Evolutionary conservation across 2,113 vertebrate species (phyloP).

Genomic region (Steatornis caripensis): DNA sequence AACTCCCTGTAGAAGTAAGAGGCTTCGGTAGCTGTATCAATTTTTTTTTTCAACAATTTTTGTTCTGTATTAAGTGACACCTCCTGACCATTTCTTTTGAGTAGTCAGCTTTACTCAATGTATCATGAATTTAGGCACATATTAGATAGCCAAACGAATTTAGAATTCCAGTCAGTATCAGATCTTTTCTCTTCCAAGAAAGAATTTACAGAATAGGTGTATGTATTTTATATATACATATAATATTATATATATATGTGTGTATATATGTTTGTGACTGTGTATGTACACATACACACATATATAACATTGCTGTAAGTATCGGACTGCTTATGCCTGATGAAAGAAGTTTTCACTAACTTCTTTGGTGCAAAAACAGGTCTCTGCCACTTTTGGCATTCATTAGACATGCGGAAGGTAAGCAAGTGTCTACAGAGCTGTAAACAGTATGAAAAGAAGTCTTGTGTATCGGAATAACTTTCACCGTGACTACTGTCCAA

Average conservation of each 20-base stretch:
- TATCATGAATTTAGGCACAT: neutral
- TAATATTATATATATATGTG: too few species aligned
- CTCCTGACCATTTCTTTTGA: neutral
- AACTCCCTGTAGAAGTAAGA: neutral
- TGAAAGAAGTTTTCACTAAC: neutral
- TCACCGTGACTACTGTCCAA: slow-evolving; percentile 75
- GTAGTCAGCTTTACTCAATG: neutral
- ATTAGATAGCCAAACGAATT: neutral
- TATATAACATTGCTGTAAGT: neutral
- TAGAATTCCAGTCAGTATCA: neutral
- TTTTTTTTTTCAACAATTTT: neutral
- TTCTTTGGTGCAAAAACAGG: neutral
- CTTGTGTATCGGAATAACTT: neutral
- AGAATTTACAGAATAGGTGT: neutral
- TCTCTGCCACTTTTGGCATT: neutral
- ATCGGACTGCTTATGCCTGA: neutral
- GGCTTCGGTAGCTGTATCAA: neutral
- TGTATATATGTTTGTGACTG: neutral
- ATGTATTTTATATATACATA: neutral
- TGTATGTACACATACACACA: neutral
- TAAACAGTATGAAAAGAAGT: neutral
- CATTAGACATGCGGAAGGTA: neutral
- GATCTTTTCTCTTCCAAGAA: neutral
- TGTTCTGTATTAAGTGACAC: neutral
- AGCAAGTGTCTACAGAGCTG: neutral